Base-by-base conservation (phyloP, 2,113 vertebrate genomes). In the Nicator chloris region DNA sequence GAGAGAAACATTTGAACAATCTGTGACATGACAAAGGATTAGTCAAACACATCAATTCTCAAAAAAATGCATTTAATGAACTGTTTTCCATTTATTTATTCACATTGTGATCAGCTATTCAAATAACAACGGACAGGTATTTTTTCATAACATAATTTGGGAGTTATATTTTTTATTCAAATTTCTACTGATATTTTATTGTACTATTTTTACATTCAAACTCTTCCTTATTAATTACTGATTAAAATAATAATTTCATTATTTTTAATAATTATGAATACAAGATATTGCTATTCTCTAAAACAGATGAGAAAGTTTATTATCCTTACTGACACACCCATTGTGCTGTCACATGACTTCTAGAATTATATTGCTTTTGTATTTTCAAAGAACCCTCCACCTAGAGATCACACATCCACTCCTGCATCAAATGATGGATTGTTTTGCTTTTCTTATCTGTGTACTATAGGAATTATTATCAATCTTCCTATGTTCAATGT, bases 1-100 rank as follows among this genome's bases (percentile, higher is more conserved):
- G 75, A 71, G 76, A 94, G 49, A 91, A 93, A 92, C n/a, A 78
- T 54, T 90, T 87, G 78, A 68, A 90, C 31, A 79, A 59, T 97
- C 93, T 88, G 39, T 69, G 61, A 76, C n/a, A 59, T n/a, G 50
- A 93, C 69, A 92, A 66, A 90, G 14, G 60, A 89, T 91, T 83
- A 83, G 40, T 28, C 59, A 92, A 91, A 94, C 22, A 82, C 37
- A 92, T 80, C 35, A 49, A 44, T 87, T 88, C 57, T 92, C 33
- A 17, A 76, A 65, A 65, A 76, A 90, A 51, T 1, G 1, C 70
- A 33, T 90, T 92, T 88, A 80, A 92, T 79, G 70, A 51, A 76
- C 57, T 60, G 65, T 28, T 71, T 93, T 86, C 84, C 13, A 40
- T 93, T 85, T 92, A 78, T 96, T 88, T 81, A 54, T 94, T 86